Percentiles rank a stretch among this genome's conserved stretches.
Evolutionary conservation across 2,797 vertebrate species (phyloP).

Genomic region (Merluccius polli): DNA sequence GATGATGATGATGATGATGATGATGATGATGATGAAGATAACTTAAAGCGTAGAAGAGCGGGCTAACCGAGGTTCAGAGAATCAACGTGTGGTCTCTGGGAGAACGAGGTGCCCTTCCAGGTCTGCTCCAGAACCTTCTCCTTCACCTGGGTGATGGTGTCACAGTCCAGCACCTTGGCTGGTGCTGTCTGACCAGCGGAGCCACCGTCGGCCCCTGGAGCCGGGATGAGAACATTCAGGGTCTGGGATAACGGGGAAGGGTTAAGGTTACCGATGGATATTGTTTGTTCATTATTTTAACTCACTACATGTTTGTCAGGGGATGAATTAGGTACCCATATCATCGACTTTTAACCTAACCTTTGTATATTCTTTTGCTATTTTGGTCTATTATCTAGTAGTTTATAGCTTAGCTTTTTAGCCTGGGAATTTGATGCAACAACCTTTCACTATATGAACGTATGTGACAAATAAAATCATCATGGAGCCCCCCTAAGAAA

Average conservation of each 20-base stretch:
- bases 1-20: background rate
- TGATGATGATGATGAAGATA: background rate
- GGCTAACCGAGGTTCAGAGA: constrained; percentile 88
- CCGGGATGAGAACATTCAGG: constrained; percentile 82
- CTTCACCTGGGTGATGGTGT: constrained; percentile 96
- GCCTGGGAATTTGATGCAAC: too few species aligned
- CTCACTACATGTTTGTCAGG: background rate
- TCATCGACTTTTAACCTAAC: too few species aligned
- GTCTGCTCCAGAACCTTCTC: constrained; percentile 95
- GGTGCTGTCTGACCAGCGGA: constrained; percentile 75
- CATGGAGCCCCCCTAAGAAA: too few species aligned
- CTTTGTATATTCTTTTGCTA: too few species aligned
- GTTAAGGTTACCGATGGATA: background rate
- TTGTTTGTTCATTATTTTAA: background rate
- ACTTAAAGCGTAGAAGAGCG: background rate
- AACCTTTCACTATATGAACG: too few species aligned
- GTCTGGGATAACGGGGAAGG: constrained; percentile 70
- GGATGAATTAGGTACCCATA: too few species aligned
- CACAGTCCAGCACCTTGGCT: constrained; percentile 92
- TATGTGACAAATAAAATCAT: too few species aligned
- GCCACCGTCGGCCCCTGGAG: constrained; percentile 64
- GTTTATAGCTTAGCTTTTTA: too few species aligned
- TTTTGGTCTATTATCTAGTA: too few species aligned
- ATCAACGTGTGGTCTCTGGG: constrained; percentile 85
- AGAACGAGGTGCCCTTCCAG: constrained; percentile 86